Base-by-base conservation (phyloP, 2,888 invertebrate species). In the Tachina fera region DNA sequence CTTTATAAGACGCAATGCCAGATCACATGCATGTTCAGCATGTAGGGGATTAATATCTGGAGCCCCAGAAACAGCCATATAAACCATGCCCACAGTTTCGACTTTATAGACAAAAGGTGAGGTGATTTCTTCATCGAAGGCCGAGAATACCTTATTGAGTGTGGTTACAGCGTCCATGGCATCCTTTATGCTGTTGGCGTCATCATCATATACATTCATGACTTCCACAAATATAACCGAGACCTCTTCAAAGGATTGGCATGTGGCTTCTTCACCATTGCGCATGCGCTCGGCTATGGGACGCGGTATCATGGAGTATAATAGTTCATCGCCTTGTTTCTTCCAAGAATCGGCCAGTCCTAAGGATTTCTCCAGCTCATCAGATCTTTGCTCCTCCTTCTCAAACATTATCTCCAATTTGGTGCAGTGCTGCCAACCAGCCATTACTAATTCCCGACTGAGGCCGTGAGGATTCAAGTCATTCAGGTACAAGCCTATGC, bases 231-330 rank as follows among this genome's bases (percentile, higher is more conserved):
- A 93, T 22, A 93, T 90, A 3, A 93, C 91, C 0, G 92, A 93
- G 94, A 93, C 93, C 71, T 92, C 91, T 78, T 93, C 93, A 67
- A 92, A 93, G 16, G 89, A 97, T 94, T 97, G 96, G 91, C 97
- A 98, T 14, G 97, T 97, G 67, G 95, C 95, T 89, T 96, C 95
- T 83, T 95, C 95, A 0, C 97, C 97, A 22, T 95, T 93, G 81
- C 97, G 94, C 88, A 98, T 94, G 86, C 96, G 94, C 90, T 97
- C 96, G 0, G 97, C 98, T 16, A 98, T 96, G 2, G 96, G 95
- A 89, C 96, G 95, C 0, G 98, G 98, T 90, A 98, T 97, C 98
- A 98, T 98, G 0, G 98, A 97, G 90, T 98, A 98, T 0, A 98
- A 93, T 6, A 98, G 93, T 88, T 97, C 96, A 90, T 98, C 97